A percentile compares a stretch with the other conserved stretches of the same genome.
Conservation (phyloP, 2,888 invertebrate species). For the Melipona bicolor region DNA sequence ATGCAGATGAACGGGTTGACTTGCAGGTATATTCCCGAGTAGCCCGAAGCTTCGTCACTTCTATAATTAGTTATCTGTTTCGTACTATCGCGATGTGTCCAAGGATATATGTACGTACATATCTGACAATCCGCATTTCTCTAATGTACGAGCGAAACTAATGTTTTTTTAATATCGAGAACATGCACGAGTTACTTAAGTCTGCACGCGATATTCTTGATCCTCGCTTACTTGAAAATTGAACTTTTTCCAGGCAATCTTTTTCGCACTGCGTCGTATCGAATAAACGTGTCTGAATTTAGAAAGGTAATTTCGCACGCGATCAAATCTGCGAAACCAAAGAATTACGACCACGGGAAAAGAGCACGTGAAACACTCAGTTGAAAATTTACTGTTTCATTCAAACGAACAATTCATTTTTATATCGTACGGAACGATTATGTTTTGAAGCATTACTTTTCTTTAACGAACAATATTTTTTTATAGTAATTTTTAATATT, state of each 20-base stretch:
- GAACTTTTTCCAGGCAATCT: background rate
- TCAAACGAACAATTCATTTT: background rate
- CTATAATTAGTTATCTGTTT: conserved; percentile 65
- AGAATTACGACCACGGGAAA: background rate
- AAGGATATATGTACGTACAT: conserved; percentile 36
- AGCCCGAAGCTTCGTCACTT: conserved; percentile 43
- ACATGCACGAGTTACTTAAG: background rate
- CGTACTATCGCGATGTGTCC: conserved; percentile 56
- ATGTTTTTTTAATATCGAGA: background rate
- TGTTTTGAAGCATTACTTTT: too few species aligned
- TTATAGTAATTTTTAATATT: background rate
- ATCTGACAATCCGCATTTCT: conserved; percentile 29
- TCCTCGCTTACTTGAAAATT: background rate
- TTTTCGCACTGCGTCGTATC: background rate
- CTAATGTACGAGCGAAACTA: conserved; percentile 14
- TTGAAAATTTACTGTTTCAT: background rate
- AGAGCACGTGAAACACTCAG: background rate
- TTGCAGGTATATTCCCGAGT: conserved; percentile 3
- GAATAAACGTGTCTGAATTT: background rate
- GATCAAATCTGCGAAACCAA: background rate
- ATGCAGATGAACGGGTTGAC: background rate
- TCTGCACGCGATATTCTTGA: background rate
- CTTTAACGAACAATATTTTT: background rate
- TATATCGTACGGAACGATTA: too few species aligned
- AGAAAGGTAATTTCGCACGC: conserved; percentile 1